These are phyloP conservation scores for Bambusicola thoracicus DNA, from an alignment of 2,113 vertebrate genomes.

Conservation along the genomic window DNA sequence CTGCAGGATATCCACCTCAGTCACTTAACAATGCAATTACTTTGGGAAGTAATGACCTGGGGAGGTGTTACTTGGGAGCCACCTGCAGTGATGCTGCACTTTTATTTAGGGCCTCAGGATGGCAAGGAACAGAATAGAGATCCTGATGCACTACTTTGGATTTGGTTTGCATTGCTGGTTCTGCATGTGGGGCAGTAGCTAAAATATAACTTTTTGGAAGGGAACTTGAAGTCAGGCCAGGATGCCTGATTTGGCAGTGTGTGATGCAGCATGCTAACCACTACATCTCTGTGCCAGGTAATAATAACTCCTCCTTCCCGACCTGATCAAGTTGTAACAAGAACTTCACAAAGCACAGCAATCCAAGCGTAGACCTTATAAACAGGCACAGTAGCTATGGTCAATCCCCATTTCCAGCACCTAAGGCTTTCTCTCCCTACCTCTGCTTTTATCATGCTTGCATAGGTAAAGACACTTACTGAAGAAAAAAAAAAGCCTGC, in stretches of 20 bases:
- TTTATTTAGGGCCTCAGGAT: background rate
- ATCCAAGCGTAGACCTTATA: background rate
- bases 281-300: background rate
- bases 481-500: background rate
- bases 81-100: background rate
- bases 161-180: background rate
- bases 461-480: background rate
- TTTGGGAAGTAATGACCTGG: background rate
- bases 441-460: background rate
- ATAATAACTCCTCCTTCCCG: background rate
- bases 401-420: background rate
- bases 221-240: background rate
- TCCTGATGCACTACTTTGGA: background rate
- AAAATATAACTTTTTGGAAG: background rate
- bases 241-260: background rate
- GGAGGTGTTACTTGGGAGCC: background rate
- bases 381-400: background rate
- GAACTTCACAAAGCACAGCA: background rate
- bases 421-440: background rate
- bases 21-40: background rate
- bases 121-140: background rate
- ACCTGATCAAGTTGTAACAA: background rate
- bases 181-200: accelerated
- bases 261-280: background rate
- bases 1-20: background rate